Conservation (phyloP, 2,797 vertebrate species). For the Sebastes paucispinis region DNA sequence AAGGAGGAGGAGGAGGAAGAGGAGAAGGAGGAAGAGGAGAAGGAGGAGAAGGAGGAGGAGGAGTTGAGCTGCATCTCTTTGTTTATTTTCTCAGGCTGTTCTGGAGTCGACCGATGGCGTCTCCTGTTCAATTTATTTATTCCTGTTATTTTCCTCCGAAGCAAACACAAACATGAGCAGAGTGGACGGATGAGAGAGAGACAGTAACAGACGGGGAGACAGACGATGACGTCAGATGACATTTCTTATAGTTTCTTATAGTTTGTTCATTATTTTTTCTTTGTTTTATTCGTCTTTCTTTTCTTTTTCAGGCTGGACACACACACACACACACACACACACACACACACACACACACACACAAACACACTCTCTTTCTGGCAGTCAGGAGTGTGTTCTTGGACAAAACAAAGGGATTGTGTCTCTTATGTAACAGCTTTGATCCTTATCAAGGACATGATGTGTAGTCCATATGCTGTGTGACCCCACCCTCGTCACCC, state of each 20-base stretch:
- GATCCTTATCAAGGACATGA: slow-evolving; percentile 75
- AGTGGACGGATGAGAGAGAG: neutral
- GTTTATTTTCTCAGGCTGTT: slow-evolving; percentile 74
- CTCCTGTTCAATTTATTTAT: slow-evolving; percentile 75
- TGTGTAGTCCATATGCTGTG: slow-evolving; percentile 74
- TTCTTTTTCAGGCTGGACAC: neutral
- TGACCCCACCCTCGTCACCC: slow-evolving; percentile 46
- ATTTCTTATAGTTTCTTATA: neutral
- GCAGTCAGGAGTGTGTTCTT: slow-evolving; percentile 54
- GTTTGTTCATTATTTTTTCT: neutral
- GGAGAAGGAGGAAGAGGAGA: neutral
- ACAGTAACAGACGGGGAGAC: neutral
- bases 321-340: neutral
- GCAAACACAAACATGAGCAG: slow-evolving; percentile 25
- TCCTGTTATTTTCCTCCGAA: slow-evolving; percentile 81
- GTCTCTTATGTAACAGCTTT: slow-evolving; percentile 72
- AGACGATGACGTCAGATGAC: neutral
- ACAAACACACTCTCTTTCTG: neutral
- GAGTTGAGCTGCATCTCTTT: slow-evolving; percentile 24
- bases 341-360: neutral
- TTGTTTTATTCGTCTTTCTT: neutral
- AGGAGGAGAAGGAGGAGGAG: neutral
- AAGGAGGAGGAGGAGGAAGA: neutral
- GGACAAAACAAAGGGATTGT: slow-evolving; percentile 74
- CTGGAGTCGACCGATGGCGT: slow-evolving; percentile 60